Evolutionary conservation across 2,797 vertebrate genomes (phyloP).

Genomic region (Cyprinodon diabolis): DNA sequence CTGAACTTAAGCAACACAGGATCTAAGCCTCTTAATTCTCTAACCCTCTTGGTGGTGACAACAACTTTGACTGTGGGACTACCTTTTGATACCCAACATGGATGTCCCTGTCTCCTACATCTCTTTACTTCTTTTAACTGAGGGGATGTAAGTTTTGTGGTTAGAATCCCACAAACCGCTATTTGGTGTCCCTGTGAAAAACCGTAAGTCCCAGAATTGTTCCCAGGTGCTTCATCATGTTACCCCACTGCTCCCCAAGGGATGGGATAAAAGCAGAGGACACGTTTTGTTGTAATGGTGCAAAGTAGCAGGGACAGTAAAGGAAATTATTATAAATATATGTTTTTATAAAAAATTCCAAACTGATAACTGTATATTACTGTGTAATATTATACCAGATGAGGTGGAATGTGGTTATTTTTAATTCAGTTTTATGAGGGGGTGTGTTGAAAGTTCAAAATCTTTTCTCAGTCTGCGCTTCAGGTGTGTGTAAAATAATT

Average conservation of each 20-base stretch:
- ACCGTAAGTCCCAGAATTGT: too few relatives aligned
- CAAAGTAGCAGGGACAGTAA: too few relatives aligned
- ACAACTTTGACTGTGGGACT: not conserved
- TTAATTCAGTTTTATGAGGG: not conserved
- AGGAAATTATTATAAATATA: too few relatives aligned
- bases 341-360: not conserved
- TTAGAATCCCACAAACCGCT: too few relatives aligned
- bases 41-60: not conserved
- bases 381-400: not conserved
- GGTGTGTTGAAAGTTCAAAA: constrained; percentile 16
- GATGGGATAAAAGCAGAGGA: too few relatives aligned
- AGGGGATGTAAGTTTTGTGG: too few relatives aligned
- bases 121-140: not conserved
- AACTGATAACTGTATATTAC: not conserved
- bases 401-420: not conserved
- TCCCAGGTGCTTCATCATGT: too few relatives aligned
- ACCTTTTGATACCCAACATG: not conserved
- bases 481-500: constrained; percentile 17
- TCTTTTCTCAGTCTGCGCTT: constrained; percentile 18
- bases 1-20: not conserved
- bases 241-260: too few relatives aligned
- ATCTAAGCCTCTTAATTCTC: not conserved
- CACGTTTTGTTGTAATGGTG: too few relatives aligned
- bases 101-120: not conserved
- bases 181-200: too few relatives aligned